Base-by-base conservation (phyloP, 2,888 invertebrate species). In the Xanthostigma xanthostigma region DNA sequence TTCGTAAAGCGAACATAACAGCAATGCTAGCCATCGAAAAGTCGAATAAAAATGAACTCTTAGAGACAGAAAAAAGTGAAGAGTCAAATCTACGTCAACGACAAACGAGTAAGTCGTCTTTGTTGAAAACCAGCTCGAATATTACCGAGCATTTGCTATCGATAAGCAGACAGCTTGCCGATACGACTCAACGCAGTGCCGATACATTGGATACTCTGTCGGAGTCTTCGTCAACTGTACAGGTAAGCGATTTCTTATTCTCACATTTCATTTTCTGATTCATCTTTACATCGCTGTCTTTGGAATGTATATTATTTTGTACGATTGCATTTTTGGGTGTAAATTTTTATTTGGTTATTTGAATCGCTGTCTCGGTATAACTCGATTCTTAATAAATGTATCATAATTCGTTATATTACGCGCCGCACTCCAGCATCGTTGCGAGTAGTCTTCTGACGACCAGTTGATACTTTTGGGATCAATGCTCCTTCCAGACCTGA, bases 181-280 rank as follows among this genome's bases (percentile, higher is more conserved):
- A 88, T 57, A 92, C 93, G 1, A 86, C 90, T 11, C 80, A 89
- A 59, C 78, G 84, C 59, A 92, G 92, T 67, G 89, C 90, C 45
- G 78, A 82, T 44, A 91, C 94, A 0, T 70, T 94, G 51, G 87
- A 89, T 51, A 81, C 78, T 13, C 68, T 96, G 48, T 78, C 78
- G 0, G 73, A 76, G 35, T 83, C 83, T 12, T 83, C 83, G 51
- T 76, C 79, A 53, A 76, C 74, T 51, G 81, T 83, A n/a, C 59
- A 61, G 48, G 56, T 1, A 68, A 71, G 64, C 70, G 70, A 55
- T 65, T 66, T 62, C n/a, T 27, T 13, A n/a, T 39, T n/a, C 34
- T 45, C 39, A 10, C 3, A 27, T 13, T 45, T 27, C 39, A 34
- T 46, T 13, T 35, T 37, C 40, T 36, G 34, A 14, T 39, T 39